phyloP scores from a whole-genome alignment of 1,140 invertebrate species.

The Leptopilina boulardi region DNA sequence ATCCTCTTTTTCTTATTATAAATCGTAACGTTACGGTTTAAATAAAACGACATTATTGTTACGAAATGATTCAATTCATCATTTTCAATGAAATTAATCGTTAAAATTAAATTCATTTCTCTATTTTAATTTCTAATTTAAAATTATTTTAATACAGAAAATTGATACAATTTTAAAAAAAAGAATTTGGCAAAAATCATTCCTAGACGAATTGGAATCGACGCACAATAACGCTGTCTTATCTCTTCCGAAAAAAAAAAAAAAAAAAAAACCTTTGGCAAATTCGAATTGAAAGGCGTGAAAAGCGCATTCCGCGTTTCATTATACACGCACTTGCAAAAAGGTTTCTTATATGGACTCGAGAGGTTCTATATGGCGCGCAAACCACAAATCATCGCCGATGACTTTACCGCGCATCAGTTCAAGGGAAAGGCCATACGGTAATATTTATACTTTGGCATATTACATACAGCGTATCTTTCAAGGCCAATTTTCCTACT shows the following conservation, averaged over 20 bases:
- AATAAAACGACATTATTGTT: neutral
- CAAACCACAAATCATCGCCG: slow-evolving; percentile 64
- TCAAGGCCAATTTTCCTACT: slow-evolving; percentile 5
- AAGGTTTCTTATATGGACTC: neutral
- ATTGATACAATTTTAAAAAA: too few species aligned
- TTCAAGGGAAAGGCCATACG: slow-evolving; percentile 56
- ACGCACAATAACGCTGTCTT: slow-evolving; percentile 34
- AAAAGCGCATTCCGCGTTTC: slow-evolving; percentile 66
- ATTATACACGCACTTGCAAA: slow-evolving; percentile 54
- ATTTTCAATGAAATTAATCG: neutral
- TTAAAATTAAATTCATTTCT: too few species aligned
- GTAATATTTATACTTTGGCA: slow-evolving; percentile 60
- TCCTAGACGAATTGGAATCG: neutral
- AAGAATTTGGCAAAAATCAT: neutral
- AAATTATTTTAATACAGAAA: too few species aligned
- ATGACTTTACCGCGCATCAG: slow-evolving; percentile 63
- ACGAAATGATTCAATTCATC: slow-evolving; percentile 42
- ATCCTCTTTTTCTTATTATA: slow-evolving; percentile 44
- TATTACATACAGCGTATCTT: neutral
- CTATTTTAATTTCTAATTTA: too few species aligned
- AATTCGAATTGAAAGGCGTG: slow-evolving; percentile 68
- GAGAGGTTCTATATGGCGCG: slow-evolving; percentile 34
- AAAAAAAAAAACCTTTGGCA: slow-evolving; percentile 48
- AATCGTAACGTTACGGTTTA: slow-evolving; percentile 32
- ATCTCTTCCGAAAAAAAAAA: too few species aligned